Evolutionary conservation across 1,140 invertebrate genomes (phyloP), one percentile per base, ranked within the genome.

Genomic region (Pseudomyrmex pallidus): DNA sequence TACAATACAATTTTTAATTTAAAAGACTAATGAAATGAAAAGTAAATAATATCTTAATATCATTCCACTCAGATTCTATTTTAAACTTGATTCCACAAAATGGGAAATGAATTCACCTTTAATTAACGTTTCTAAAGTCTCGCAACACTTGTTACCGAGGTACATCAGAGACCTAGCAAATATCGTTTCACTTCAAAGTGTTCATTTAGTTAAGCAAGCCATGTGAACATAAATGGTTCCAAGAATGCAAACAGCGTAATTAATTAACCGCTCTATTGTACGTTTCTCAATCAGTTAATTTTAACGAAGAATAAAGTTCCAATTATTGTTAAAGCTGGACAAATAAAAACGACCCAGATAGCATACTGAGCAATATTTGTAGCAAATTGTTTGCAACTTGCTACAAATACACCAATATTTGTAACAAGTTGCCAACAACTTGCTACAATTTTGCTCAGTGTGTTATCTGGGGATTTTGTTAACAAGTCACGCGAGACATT

Each of bases 121-220:
- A 72, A 70, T 70, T 54, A 80, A 35, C 76, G 59, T 61, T 80
- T 80, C 54, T 70, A 72, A 48, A 61, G 76, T n/a, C 70, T 80
- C 44, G 44, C 12, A 59, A 61, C 17, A 10, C 50, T 80, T 12
- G 12, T 12, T 1, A 5, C 7, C n/a, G n/a, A 50, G 15, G 12
- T 48, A 72, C 5, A 70, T 80, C 46, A 61, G 76, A 72, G 22
- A 5, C 44, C 64, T 48, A 57, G 15, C 20, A 25, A 59, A 70
- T 48, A 17, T 70, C 0, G 7, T 46, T 80, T 80, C 54, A 54
- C n/a, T 80, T 72, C 54, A 70, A 59, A 59, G 20, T 72, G 22
- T 72, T 80, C 52, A 35, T 25, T 56, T 12, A 66, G n/a, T 80
- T 80, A 80, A 80, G 50, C 35, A n/a, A 70, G 44, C 13, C 54